Evolutionary conservation across 2,797 vertebrate genomes (phyloP).

Genomic region (Tenualosa thibaudeaui): DNA sequence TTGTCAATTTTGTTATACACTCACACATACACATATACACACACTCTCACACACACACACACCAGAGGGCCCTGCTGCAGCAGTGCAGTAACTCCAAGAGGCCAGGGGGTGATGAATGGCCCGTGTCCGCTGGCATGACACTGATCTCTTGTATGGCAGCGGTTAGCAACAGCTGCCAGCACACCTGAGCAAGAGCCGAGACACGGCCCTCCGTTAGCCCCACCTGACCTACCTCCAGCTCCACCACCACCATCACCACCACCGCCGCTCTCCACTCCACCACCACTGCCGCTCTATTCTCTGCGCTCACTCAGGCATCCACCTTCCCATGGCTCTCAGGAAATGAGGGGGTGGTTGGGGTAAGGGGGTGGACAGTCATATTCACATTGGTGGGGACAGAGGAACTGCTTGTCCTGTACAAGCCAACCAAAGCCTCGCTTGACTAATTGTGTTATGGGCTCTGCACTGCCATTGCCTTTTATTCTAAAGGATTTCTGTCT

Average conservation of each 20-base stretch:
- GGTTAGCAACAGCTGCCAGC: constrained; percentile 20
- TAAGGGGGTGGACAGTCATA: not conserved
- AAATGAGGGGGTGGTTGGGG: not conserved
- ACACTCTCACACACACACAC: not conserved
- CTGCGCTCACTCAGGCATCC: not conserved
- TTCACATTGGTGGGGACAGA: not conserved
- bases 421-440: constrained; percentile 12
- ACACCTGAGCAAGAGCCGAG: not conserved
- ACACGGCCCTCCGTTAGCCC: not conserved
- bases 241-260: not conserved
- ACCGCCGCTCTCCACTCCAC: not conserved
- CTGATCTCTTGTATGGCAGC: constrained; percentile 21
- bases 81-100: not conserved
- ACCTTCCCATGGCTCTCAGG: constrained; percentile 6
- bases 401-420: not conserved
- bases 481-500: too few species aligned
- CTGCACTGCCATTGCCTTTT: not conserved
- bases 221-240: not conserved
- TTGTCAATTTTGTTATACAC: too few species aligned
- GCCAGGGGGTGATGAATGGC: not conserved
- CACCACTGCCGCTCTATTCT: not conserved
- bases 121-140: not conserved
- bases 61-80: not conserved
- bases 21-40: not conserved
- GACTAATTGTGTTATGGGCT: not conserved